These are phyloP conservation scores for Drosophila ustulata DNA, from an alignment of 2,888 invertebrate genomes.

Conservation along the genomic window DNA sequence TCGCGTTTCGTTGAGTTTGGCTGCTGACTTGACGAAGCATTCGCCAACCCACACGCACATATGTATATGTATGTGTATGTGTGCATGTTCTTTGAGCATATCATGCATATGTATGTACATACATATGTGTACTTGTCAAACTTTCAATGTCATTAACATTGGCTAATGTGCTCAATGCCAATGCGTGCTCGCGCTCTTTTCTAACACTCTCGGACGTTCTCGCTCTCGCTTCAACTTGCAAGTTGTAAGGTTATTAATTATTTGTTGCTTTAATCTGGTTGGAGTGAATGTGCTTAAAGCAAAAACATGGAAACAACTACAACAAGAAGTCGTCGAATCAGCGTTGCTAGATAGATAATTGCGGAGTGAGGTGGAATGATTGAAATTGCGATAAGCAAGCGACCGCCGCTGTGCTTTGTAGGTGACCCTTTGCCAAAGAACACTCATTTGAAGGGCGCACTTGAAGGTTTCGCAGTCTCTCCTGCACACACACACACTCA, in stretches of 20 bases:
- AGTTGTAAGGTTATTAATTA: conserved; percentile 32
- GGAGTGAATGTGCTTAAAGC: conserved; percentile 22
- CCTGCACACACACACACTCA: neutral
- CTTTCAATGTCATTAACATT: conserved; percentile 69
- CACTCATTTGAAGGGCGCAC: conserved; percentile 67
- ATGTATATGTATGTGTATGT: neutral
- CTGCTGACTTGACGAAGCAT: neutral
- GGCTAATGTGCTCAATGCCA: conserved; percentile 49
- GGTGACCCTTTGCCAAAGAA: conserved; percentile 69
- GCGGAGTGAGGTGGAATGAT: conserved; percentile 37
- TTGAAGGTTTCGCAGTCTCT: neutral
- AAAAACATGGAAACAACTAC: conserved; percentile 19
- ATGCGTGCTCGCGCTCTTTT: neutral
- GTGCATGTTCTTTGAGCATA: neutral
- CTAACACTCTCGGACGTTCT: neutral
- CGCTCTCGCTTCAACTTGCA: conserved; percentile 13
- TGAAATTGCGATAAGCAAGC: conserved; percentile 41
- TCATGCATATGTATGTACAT: neutral
- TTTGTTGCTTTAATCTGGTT: conserved; percentile 29
- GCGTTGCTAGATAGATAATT: conserved; percentile 33
- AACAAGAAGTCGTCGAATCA: conserved; percentile 14
- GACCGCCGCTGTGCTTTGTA: conserved; percentile 54
- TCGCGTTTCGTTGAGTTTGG: neutral
- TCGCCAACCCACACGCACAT: neutral
- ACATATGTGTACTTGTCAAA: conserved; percentile 6